These are phyloP conservation scores for Oreochromis tanganicae DNA, from an alignment of 2,113 vertebrate species.

Conservation along the genomic window DNA sequence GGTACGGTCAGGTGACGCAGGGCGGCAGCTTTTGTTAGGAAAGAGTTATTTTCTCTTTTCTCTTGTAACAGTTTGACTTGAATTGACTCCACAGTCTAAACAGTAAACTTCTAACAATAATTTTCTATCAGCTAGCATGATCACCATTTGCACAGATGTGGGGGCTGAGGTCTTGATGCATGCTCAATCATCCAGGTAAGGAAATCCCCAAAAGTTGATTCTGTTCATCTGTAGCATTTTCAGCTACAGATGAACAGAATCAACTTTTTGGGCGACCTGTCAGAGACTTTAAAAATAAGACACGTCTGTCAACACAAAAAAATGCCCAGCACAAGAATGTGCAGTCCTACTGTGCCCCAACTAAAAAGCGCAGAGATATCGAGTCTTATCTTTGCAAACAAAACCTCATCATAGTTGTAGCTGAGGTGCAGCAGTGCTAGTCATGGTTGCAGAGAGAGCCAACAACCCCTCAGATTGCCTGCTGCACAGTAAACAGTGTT, in stretches of 20 bases:
- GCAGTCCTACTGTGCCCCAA: not conserved
- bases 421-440: not conserved
- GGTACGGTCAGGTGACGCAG: not conserved
- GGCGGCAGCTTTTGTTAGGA: not conserved
- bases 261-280: not conserved
- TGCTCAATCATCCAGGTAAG: not conserved
- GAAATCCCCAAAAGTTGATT: not conserved
- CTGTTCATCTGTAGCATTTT: not conserved
- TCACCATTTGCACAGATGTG: not conserved
- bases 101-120: not conserved
- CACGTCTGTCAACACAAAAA: not conserved
- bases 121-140: not conserved
- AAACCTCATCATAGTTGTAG: not conserved
- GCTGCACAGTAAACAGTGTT: not conserved
- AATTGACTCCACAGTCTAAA: not conserved
- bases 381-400: not conserved
- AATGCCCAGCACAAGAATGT: not conserved
- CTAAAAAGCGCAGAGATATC: not conserved
- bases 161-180: rapidly evolving
- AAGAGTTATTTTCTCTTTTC: not conserved
- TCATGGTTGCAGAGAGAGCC: not conserved
- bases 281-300: not conserved
- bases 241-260: not conserved
- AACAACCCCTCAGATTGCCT: not conserved
- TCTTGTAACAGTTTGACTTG: not conserved